Evolutionary conservation across 2,113 vertebrate species (phyloP).

Genomic region (Globicephala melas): DNA sequence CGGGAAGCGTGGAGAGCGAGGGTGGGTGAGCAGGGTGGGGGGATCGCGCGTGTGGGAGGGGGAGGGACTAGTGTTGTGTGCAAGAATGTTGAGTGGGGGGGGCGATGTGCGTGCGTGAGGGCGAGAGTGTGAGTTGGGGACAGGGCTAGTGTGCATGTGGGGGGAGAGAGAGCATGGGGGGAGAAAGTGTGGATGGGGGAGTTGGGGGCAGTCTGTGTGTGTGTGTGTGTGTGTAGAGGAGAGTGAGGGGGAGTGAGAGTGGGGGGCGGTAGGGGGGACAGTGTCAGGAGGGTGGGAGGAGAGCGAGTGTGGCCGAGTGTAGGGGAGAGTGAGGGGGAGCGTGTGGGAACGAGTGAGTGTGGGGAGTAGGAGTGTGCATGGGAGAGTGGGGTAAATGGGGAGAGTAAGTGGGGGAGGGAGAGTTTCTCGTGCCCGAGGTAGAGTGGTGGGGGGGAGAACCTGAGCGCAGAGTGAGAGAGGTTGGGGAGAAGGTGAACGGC

Average conservation of each 20-base stretch:
- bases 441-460: not conserved
- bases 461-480: not conserved
- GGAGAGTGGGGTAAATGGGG: not conserved
- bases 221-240: not conserved
- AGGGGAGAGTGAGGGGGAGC: not conserved
- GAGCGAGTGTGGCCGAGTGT: not conserved
- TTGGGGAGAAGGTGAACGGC: not conserved
- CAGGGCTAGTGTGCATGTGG: not conserved
- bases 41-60: not conserved
- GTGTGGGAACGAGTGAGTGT: not conserved
- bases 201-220: not conserved
- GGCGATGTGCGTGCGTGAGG: not conserved
- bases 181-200: not conserved
- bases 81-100: not conserved
- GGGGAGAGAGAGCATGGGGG: accelerated
- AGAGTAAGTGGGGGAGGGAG: not conserved
- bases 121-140: not conserved
- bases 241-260: not conserved
- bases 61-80: not conserved
- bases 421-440: not conserved
- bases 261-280: not conserved
- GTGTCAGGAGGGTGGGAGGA: not conserved
- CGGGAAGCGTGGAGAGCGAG: conserved; percentile 31
- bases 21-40: not conserved
- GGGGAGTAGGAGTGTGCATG: not conserved